Conservation (phyloP, 2,113 vertebrate genomes). For the Bufo gargarizans region DNA sequence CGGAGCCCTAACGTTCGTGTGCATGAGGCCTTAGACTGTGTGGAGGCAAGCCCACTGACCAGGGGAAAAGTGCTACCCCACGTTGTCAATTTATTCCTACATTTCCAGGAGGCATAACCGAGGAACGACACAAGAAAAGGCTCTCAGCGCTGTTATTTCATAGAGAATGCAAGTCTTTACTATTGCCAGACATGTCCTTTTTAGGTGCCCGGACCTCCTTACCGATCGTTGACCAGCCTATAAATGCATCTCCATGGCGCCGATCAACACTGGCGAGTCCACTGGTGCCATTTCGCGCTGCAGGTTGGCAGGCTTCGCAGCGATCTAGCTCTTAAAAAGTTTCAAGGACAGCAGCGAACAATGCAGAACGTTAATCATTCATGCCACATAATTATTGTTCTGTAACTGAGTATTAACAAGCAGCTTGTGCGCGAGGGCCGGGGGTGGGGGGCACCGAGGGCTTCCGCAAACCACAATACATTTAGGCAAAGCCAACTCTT, state of each 20-base stretch:
- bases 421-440: constrained; percentile 58
- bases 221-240: neutral
- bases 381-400: constrained; percentile 79
- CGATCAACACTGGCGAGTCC: neutral
- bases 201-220: neutral
- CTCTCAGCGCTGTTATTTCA: neutral
- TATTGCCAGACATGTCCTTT: neutral
- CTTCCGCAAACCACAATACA: constrained; percentile 84
- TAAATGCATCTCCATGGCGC: constrained; percentile 44
- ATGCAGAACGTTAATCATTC: constrained; percentile 83
- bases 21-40: too few species aligned
- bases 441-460: constrained; percentile 81
- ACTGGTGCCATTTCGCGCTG: neutral
- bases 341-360: constrained; percentile 76
- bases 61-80: too few species aligned
- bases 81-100: too few species aligned
- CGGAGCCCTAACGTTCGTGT: too few species aligned
- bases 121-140: too few species aligned
- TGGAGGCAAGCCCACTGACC: too few species aligned
- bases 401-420: constrained; percentile 82
- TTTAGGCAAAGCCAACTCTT: constrained; percentile 86
- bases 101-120: too few species aligned
- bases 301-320: neutral
- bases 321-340: constrained; percentile 73
- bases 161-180: neutral